Base-by-base conservation (phyloP, 2,888 invertebrate species). In the Taphrorychus bicolor region DNA sequence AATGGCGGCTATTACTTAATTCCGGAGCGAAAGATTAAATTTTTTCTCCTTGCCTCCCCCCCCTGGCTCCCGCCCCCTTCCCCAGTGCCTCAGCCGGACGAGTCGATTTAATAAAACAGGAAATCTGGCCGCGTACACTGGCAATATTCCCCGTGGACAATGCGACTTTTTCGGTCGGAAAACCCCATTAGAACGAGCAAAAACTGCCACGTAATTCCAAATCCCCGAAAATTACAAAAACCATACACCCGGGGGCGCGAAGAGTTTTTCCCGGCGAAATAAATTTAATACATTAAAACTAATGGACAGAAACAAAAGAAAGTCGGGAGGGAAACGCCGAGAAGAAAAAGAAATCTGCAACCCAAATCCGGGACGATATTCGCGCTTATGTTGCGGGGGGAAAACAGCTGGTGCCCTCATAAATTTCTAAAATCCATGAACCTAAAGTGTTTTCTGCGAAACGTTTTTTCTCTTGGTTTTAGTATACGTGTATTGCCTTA, bases 311-410 rank as follows among this genome's bases (percentile, higher is more conserved):
- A 70, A 70, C 70, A 70, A 69, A 71, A 68, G 70, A 64, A 70
- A 70, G 58, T 45, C 64, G 69, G 42, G 64, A 45, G 51, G 24
- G 45, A 54, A 61, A 61, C 32, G 66, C n/a, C n/a, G n/a, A n/a
- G n/a, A n/a, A n/a, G n/a, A n/a, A 66, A 70, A 69, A 68, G 71
- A 71, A 71, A 73, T 73, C 72, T 73, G 72, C 73, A 74, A 73
- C 71, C 69, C 68, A 73, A 73, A 73, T 74, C 73, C 72, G 60
- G 23, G 45, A 57, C 69, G 64, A 69, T 69, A 64, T 64, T 69
- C 69, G 57, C 69, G 69, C 65, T 69, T 52, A 61, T 65, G 63
- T 60, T 65, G 59, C 61, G 60, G 65, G 60, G 60, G 32, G n/a
- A n/a, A n/a, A 69, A 57, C 69, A 69, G 69, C 69, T 69, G 69